Evolutionary conservation across 2,797 vertebrate genomes (phyloP), one percentile per base, ranked within the genome.

Genomic region (Enteromius mattozi): DNA sequence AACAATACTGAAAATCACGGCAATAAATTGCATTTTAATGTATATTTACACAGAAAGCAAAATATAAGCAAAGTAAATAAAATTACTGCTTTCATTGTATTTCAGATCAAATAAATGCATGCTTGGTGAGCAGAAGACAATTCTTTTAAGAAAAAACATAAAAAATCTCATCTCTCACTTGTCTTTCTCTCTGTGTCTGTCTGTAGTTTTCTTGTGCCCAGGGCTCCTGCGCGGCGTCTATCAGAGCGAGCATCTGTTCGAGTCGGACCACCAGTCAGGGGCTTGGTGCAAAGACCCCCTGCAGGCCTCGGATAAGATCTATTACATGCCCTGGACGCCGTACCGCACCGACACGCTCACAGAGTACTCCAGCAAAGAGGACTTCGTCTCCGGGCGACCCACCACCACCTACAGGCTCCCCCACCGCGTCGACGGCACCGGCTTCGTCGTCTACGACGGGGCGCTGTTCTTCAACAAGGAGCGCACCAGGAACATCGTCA

Each of bases 221-320:
- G 98, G 98, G 92, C 96, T 99, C 88, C 94, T 99, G 86, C 97
- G 96, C 89, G 97, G 97, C 92, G 98, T 99, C 35, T 98, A 99
- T 94, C 98, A 99, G 96, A 99, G 97, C 3, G 97, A 99, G 88
- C 98, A 99, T 92, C 96, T 99, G 80, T 99, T 99, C 21, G 98
- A 99, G 85, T 99, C 98, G 0, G 98, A 99, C 92, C 98, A 99
- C 94, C 98, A 99, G 27, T 99, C 98, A 0, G 98, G 98, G 69
- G 97, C 98, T 12, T 99, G 98, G 98, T 99, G 98, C 94, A 99
- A 99, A 91, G 98, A 99, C 91, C 98, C 98, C 54, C 96, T 99
- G 1, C 98, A 99, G 90, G 98, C 98, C 9, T 99, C 98, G 0
- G 98, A 99, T 93, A 99, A 99, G 95, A 99, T 99, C 88, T 99